phyloP scores from a whole-genome alignment of 2,113 vertebrate species.

The Neomonachus schauinslandi region DNA sequence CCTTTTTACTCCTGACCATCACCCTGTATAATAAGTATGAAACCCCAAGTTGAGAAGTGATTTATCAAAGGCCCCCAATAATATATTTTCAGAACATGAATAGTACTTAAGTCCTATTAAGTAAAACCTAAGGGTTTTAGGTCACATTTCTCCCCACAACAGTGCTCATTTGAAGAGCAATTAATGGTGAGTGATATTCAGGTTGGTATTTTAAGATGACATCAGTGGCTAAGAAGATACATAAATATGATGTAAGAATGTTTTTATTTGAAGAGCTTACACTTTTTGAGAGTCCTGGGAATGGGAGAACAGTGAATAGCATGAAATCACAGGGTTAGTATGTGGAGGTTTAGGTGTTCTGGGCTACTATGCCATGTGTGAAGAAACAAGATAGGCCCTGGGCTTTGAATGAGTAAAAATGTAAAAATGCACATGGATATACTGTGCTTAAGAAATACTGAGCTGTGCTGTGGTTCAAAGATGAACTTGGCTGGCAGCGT shows the following conservation, averaged over 20 bases:
- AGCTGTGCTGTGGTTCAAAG: background rate
- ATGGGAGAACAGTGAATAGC: background rate
- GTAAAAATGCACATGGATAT: too few relatives aligned
- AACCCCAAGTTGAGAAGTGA: background rate
- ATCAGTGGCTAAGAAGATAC: background rate
- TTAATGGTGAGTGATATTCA: background rate
- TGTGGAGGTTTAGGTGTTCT: fast-evolving
- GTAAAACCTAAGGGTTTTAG: background rate
- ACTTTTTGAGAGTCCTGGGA: background rate
- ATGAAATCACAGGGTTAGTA: background rate
- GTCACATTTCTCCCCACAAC: background rate
- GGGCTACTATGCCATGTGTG: background rate
- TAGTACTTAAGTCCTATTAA: background rate
- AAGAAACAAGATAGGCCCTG: background rate
- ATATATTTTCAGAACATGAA: background rate
- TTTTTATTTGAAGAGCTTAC: background rate
- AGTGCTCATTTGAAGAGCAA: background rate
- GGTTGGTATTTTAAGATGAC: background rate
- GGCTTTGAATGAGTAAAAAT: background rate
- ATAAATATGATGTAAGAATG: background rate
- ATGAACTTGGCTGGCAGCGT: background rate
- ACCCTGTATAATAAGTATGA: background rate
- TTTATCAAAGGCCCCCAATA: background rate
- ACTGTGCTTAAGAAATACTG: background rate
- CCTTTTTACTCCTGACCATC: background rate